Conservation (phyloP, 2,797 vertebrate genomes). For the Myotis vivesi region DNA sequence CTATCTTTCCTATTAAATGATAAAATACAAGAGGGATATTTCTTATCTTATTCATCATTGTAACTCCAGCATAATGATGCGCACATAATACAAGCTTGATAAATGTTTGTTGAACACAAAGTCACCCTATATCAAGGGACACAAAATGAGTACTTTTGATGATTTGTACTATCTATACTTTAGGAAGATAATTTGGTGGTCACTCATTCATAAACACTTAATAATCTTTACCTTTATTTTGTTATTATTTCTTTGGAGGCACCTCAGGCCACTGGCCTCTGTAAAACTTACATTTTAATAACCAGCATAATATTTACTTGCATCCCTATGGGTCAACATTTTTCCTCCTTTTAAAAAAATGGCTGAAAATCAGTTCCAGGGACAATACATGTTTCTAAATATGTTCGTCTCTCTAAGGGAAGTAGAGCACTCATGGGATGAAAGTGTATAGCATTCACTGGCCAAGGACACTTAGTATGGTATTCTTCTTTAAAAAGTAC, state of each 20-base stretch:
- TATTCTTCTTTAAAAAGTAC: too few relatives aligned
- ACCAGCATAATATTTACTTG: neutral
- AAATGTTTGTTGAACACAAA: constrained; percentile 14
- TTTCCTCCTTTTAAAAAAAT: neutral
- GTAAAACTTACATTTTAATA: constrained; percentile 47
- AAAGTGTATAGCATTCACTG: neutral
- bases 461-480: neutral
- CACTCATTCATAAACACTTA: neutral
- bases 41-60: neutral
- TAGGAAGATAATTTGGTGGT: neutral
- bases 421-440: neutral
- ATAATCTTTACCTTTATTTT: constrained; percentile 13
- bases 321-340: neutral
- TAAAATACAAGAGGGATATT: neutral
- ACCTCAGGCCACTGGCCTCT: neutral
- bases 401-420: neutral
- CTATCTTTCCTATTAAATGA: neutral
- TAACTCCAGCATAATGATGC: neutral
- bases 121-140: neutral
- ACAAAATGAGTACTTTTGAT: neutral
- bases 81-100: neutral
- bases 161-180: neutral
- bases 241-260: neutral
- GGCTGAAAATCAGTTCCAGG: neutral
- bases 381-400: neutral